phyloP scores from a whole-genome alignment of 2,113 vertebrate species.

The Toxostoma redivivum region DNA sequence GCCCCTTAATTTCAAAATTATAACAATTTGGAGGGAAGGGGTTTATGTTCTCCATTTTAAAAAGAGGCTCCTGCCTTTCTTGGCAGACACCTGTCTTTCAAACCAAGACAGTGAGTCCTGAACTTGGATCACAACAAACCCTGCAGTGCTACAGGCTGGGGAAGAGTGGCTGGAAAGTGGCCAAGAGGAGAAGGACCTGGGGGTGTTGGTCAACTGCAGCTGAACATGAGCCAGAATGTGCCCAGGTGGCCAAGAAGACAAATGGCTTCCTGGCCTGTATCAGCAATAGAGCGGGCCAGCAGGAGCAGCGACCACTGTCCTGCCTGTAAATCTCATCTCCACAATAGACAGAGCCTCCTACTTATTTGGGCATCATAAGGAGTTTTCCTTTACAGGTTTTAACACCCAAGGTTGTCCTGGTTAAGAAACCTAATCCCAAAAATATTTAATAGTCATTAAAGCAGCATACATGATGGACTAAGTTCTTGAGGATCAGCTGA shows the following conservation, averaged over 20 bases:
- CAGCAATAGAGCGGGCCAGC: background rate
- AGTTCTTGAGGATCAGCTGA: background rate
- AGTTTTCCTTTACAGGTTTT: background rate
- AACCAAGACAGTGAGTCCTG: no score
- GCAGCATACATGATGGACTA: accelerated
- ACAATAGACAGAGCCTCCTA: background rate
- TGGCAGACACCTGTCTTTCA: no score
- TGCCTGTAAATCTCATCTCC: background rate
- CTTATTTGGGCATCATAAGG: background rate
- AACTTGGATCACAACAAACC: background rate
- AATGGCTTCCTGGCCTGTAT: background rate
- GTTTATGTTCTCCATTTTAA: no score
- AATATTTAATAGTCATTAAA: background rate
- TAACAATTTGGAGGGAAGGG: no score
- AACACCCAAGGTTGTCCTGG: background rate
- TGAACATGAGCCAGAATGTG: background rate
- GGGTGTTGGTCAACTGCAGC: background rate
- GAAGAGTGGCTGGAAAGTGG: background rate
- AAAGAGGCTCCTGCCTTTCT: no score
- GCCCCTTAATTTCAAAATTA: no score
- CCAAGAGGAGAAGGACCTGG: background rate
- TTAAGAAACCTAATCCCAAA: background rate
- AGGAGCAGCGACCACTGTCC: background rate
- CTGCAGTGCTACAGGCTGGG: background rate
- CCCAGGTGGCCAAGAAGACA: background rate